phyloP scores from a whole-genome alignment of 2,797 vertebrate species.

The Fringilla coelebs region DNA sequence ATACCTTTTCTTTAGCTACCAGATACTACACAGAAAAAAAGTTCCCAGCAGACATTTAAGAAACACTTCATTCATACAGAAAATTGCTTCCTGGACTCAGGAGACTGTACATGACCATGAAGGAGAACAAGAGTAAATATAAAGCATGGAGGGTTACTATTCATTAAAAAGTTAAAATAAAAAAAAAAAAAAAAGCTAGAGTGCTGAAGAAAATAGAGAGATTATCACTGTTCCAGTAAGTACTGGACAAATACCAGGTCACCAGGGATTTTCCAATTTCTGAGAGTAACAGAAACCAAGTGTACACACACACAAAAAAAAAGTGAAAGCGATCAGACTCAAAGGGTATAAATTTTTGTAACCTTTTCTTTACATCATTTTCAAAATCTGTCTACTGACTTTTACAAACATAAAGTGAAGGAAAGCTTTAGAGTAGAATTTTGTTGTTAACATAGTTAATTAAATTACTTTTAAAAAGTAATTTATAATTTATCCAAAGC shows the following conservation, averaged over 20 bases:
- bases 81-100: background rate
- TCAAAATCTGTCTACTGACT: background rate
- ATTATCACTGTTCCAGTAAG: background rate
- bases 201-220: background rate
- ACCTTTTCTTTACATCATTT: background rate
- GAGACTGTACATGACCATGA: background rate
- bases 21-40: background rate
- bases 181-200: too few species aligned
- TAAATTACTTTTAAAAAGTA: background rate
- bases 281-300: background rate
- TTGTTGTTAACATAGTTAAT: background rate
- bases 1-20: background rate
- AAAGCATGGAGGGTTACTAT: background rate
- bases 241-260: background rate
- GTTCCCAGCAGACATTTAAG: background rate
- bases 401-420: background rate
- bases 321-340: background rate
- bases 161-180: background rate
- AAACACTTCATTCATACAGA: background rate
- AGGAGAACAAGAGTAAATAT: background rate
- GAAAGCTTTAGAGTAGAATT: background rate
- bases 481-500: background rate
- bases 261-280: background rate
- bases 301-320: background rate
- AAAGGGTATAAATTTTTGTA: background rate